phyloP scores from a whole-genome alignment of 2,113 vertebrate genomes.

The Notothenia rossii region DNA sequence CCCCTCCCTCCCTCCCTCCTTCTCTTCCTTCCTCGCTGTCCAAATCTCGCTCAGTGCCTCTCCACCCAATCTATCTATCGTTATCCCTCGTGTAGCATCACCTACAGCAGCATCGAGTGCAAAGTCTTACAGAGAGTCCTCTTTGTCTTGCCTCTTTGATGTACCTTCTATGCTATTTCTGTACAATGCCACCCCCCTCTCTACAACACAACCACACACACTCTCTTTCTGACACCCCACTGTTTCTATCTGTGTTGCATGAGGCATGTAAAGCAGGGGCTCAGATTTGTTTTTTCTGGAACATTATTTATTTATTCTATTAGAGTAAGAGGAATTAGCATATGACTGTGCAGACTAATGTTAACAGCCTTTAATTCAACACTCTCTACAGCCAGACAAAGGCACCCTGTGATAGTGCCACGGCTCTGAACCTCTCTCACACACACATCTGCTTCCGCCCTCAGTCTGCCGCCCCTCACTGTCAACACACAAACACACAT shows the following conservation, averaged over 20 bases:
- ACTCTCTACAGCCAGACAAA: conserved; percentile 77
- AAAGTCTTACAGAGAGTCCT: conserved; percentile 55
- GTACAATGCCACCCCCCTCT: conserved; percentile 46
- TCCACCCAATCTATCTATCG: conserved; percentile 65
- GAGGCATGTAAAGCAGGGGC: conserved; percentile 66
- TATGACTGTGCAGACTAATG: conserved; percentile 73
- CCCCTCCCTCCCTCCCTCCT: conserved; percentile 55
- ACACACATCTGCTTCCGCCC: conserved; percentile 83
- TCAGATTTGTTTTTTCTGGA: conserved; percentile 75
- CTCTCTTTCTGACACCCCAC: conserved; percentile 26
- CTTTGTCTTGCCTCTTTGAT: conserved; percentile 75
- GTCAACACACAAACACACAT: conserved; percentile 74
- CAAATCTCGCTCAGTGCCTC: conserved; percentile 62
- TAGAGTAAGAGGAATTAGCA: conserved; percentile 79
- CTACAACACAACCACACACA: conserved; percentile 18
- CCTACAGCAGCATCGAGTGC: conserved; percentile 53
- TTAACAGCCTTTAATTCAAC: conserved; percentile 83
- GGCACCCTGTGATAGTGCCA: conserved; percentile 75
- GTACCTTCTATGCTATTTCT: conserved; percentile 51
- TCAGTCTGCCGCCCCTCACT: conserved; percentile 66
- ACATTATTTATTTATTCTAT: conserved; percentile 83
- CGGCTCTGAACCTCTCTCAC: conserved; percentile 75
- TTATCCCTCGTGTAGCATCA: conserved; percentile 64
- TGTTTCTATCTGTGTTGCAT: conserved; percentile 45
- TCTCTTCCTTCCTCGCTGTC: conserved; percentile 54